Evolutionary conservation across 2,888 invertebrate species (phyloP), one percentile per base, ranked within the genome.

Genomic region (Salpingus planirostris): DNA sequence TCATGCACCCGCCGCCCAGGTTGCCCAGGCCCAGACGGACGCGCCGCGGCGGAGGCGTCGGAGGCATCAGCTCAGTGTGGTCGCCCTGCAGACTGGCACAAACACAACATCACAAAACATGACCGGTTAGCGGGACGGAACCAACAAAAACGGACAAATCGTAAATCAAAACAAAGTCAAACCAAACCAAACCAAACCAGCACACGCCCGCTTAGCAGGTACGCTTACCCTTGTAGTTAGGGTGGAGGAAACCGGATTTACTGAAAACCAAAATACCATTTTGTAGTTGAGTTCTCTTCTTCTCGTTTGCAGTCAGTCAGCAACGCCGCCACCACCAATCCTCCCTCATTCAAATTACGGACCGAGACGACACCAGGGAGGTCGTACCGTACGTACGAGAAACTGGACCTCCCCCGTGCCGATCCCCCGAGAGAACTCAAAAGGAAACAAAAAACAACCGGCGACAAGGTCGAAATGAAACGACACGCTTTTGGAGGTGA

Each of bases 21-120:
- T 39, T 45, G 29, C 43, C 47, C 43, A 60, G 52, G 42, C 59
- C 60, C 39, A 61, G 57, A 43, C 58, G 59, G 42, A 55, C 57
- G 52, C 70, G 67, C 52, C 72, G 66, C 50, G 73, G 71, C 47
- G 73, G 73, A 46, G 71, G 72, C 49, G 72, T 72, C 44, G 73
- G 71, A 51, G 75, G 73, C 62, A 73, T 73, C 66, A 76, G 68
- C 66, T 77, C 76, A 60, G 69, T 66, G 66, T 68, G 67, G 68
- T 71, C 67, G 52, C 71, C 70, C 68, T 71, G 71, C 66, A 71
- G 68, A 69, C 72, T 72, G 66, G 60, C 50, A 50, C 46, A 59
- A 55, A 59, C 52, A 59, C 52, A 57, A 57, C 55, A 52, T 54
- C 55, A 52, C 49, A 47, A n/a, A n/a, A 57, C 46, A 54, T 46